phyloP scores from a whole-genome alignment of 2,797 vertebrate genomes.

The Acanthis flammea region DNA sequence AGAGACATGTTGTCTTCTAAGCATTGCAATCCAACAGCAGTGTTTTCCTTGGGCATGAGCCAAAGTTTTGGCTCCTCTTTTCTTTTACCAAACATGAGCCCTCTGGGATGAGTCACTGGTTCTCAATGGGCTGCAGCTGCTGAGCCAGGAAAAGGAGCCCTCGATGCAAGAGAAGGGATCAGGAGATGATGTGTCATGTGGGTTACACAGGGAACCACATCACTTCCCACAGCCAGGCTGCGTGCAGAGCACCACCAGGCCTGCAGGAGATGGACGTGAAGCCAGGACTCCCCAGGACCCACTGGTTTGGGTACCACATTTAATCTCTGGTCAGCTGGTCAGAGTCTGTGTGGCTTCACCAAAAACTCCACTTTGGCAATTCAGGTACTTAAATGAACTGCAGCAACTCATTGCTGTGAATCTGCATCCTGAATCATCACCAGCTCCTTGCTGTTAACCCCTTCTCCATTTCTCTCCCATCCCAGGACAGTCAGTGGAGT shows the following conservation, averaged over 20 bases:
- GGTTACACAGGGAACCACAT: not conserved
- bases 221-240: not conserved
- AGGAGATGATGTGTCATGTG: slow-evolving; percentile 37
- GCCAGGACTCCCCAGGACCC: not conserved
- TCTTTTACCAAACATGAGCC: not conserved
- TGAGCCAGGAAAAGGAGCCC: slow-evolving; percentile 29
- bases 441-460: not conserved
- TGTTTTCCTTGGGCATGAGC: not conserved
- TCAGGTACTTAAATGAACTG: not conserved
- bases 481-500: not conserved
- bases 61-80: not conserved
- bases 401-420: not conserved
- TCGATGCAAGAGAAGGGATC: not conserved
- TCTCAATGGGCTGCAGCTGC: not conserved
- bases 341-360: fast-evolving
- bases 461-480: not conserved
- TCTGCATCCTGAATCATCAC: not conserved
- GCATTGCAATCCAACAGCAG: not conserved
- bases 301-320: not conserved
- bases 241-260: not conserved
- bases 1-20: not conserved
- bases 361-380: not conserved
- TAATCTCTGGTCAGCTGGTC: not conserved
- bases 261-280: not conserved
- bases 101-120: slow-evolving; percentile 30